Evolutionary conservation across 2,113 vertebrate species (phyloP).

Genomic region (Girardinichthys multiradiatus): DNA sequence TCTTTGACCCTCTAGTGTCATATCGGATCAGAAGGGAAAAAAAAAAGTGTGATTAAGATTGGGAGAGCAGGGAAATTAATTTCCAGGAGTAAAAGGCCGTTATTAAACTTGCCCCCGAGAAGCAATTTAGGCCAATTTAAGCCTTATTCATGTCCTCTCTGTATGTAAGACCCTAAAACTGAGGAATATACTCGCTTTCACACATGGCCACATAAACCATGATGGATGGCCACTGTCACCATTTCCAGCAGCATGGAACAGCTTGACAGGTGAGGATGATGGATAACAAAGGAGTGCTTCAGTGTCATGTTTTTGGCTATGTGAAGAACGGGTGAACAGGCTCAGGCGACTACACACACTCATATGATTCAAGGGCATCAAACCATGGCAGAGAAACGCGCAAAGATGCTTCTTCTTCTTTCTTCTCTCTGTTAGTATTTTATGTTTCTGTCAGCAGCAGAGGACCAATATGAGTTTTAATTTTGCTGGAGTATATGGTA

Average conservation of each 20-base stretch:
- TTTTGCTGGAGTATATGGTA: constrained; percentile 3
- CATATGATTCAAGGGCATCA: constrained; percentile 23
- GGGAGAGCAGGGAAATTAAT: constrained; percentile 27
- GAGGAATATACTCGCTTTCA: background rate
- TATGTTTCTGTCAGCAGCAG: constrained; percentile 15
- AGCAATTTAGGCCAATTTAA: constrained; percentile 15
- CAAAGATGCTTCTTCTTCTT: constrained; percentile 11
- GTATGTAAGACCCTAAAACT: constrained; percentile 8
- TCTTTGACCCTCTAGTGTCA: constrained; percentile 12
- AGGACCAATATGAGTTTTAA: constrained; percentile 18
- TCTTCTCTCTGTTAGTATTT: constrained; percentile 6
- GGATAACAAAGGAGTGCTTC: constrained; percentile 34
- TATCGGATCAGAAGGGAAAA: background rate
- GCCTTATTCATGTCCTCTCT: constrained; percentile 15
- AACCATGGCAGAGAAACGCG: constrained; percentile 10
- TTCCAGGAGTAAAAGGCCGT: constrained; percentile 20
- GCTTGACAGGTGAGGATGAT: constrained; percentile 54
- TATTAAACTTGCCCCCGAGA: constrained; percentile 33
- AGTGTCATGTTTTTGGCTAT: constrained; percentile 48
- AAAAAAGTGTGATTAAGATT: constrained; percentile 12
- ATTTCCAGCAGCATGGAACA: constrained; percentile 24
- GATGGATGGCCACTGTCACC: constrained; percentile 54
- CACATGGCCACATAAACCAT: constrained; percentile 26
- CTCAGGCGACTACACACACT: constrained; percentile 26
- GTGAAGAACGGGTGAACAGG: constrained; percentile 33